phyloP scores from a whole-genome alignment of 2,888 invertebrate genomes.

The Dorcus hopei region DNA sequence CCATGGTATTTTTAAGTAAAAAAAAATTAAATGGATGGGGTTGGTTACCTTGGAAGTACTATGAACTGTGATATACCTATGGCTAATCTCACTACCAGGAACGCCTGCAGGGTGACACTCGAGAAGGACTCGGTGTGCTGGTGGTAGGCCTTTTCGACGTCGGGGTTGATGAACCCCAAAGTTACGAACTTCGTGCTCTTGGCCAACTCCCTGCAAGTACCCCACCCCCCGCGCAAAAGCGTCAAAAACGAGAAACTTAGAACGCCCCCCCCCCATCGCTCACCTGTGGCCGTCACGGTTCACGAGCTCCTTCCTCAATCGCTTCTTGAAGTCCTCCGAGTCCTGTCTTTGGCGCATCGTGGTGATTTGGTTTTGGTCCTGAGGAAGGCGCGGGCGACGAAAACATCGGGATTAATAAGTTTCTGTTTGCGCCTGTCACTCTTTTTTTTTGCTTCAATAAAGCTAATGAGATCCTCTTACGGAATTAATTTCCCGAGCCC shows the following conservation, averaged over 20 bases:
- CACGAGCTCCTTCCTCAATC: slow-evolving; percentile 79
- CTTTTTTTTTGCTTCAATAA: too few relatives aligned
- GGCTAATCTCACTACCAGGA: slow-evolving; percentile 60
- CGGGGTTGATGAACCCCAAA: slow-evolving; percentile 63
- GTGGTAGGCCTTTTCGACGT: slow-evolving; percentile 66
- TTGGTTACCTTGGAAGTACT: slow-evolving; percentile 54
- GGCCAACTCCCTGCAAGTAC: slow-evolving; percentile 57
- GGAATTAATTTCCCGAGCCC: too few relatives aligned
- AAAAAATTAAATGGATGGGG: background rate
- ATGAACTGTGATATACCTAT: slow-evolving; percentile 54
- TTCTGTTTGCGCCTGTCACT: background rate
- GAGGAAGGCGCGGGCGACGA: background rate
- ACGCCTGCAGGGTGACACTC: slow-evolving; percentile 61
- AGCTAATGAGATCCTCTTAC: too few relatives aligned
- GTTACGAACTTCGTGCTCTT: slow-evolving; percentile 65
- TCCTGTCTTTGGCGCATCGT: slow-evolving; percentile 60
- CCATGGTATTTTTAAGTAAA: background rate
- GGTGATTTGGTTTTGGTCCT: slow-evolving; percentile 29
- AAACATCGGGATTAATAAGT: background rate
- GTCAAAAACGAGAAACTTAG: background rate
- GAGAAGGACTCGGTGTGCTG: slow-evolving; percentile 64
- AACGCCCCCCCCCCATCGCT: slow-evolving; percentile 37
- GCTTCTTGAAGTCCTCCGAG: slow-evolving; percentile 76
- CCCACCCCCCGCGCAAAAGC: background rate
- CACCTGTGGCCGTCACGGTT: slow-evolving; percentile 81